Conservation (phyloP, 2,113 vertebrate species). For the Pelecanoides urinatrix region DNA sequence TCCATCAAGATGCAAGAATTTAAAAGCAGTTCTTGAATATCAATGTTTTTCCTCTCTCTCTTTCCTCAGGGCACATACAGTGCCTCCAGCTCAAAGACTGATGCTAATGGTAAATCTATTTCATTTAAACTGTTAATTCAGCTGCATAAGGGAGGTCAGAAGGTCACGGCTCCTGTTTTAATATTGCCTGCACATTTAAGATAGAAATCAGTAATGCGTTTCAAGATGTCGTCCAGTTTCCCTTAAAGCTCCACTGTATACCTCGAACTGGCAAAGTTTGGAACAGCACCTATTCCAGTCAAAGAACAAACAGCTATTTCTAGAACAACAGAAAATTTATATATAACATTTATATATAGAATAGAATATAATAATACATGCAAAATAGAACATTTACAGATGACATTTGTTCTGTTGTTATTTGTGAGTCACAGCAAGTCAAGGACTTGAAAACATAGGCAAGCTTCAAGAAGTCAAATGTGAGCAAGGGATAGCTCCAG, state of each 20-base stretch:
- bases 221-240: not conserved
- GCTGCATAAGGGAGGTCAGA: not conserved
- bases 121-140: not conserved
- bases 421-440: not conserved
- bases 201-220: not conserved
- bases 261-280: not conserved
- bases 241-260: not conserved
- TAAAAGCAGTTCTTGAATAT: not conserved
- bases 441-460: not conserved
- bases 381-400: not conserved
- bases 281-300: not conserved
- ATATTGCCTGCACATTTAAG: not conserved
- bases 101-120: not conserved
- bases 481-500: not conserved
- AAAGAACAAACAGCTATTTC: not conserved
- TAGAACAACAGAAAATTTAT: not conserved
- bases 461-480: not conserved
- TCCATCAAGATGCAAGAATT: not conserved
- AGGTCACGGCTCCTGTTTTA: not conserved
- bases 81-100: not conserved
- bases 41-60: not conserved
- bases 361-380: not conserved
- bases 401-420: not conserved
- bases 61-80: not conserved
- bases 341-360: not conserved